Evolutionary conservation across 1,140 invertebrate species (phyloP), one percentile per base, ranked within the genome.

Genomic region (Drosophila kepulauana): DNA sequence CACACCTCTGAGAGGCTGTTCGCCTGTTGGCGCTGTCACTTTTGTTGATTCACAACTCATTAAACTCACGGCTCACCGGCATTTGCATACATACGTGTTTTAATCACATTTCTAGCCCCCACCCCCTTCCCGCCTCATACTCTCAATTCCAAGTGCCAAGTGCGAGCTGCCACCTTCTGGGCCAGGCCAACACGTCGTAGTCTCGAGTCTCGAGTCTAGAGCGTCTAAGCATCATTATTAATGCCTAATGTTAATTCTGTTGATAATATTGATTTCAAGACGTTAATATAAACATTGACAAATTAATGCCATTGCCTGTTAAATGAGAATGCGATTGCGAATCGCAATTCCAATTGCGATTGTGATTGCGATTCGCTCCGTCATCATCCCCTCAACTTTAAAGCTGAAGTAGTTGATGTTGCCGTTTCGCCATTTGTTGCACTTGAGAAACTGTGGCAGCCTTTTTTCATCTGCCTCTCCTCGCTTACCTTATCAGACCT

Each of bases 241-340:
- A 79, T 75, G 58, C 58, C 54, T 78, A 78, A 74, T 82, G 69
- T 52, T 81, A 72, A 75, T 68, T 75, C 63, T 73, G 70, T 75
- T 67, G 80, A 88, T 81, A 80, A 84, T 89, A 84, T 89, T 87
- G 77, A 84, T 84, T 84, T 84, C 77, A 78, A 84, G 54, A 63
- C 33, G 57, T 68, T 46, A 82, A 73, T 41, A 77, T 66, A 88
- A 87, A 88, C 85, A 87, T 78, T 87, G 84, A 87, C 84, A 87
- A 87, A 88, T 87, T 87, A 84, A 87, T 80, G 84, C 77, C 73
- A 66, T 38, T 56, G 52, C 52, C 33, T n/a, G 75, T 63, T 46
- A 51, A 76, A 72, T 75, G 80, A 52, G 49, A 51, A 28, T 61
- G 30, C 33, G 43, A 49, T 58, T 10, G 75, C 66, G 51, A 51